These are phyloP conservation scores for Chlorodrepanis virens DNA, from an alignment of 2,113 vertebrate species.

Conservation along the genomic window DNA sequence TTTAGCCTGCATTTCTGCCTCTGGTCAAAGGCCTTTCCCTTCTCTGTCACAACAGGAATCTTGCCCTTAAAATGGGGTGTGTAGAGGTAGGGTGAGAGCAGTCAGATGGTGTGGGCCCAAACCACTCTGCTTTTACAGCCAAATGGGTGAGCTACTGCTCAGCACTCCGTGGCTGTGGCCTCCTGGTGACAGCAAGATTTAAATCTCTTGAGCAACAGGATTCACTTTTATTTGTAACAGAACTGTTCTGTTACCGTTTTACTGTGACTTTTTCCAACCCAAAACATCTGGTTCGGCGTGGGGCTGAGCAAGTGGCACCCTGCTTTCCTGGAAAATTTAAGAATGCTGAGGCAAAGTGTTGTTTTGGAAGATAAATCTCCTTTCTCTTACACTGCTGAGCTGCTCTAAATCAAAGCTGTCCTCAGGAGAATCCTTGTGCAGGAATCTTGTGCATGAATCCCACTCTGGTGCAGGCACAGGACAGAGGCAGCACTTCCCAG, in stretches of 20 bases:
- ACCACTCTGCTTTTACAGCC: neutral
- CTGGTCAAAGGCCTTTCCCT: neutral
- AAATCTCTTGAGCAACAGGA: neutral
- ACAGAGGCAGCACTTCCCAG: neutral
- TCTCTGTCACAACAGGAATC: neutral
- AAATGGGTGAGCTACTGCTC: neutral
- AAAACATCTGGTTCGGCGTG: neutral
- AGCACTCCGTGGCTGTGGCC: neutral
- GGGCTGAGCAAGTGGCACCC: neutral
- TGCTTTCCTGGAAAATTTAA: neutral
- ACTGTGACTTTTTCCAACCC: neutral
- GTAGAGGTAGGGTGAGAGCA: neutral
- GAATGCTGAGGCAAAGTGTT: neutral
- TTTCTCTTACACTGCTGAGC: neutral
- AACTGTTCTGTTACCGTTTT: neutral
- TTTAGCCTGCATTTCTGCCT: neutral
- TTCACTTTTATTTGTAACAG: neutral
- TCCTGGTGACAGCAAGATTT: neutral
- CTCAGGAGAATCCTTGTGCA: neutral
- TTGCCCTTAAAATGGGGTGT: neutral
- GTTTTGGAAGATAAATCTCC: neutral
- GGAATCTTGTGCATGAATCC: neutral
- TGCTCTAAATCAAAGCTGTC: neutral
- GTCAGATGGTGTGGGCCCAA: neutral
- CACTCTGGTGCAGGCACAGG: neutral